Evolutionary conservation across 2,113 vertebrate species (phyloP).

Genomic region (Elgaria multicarinata): DNA sequence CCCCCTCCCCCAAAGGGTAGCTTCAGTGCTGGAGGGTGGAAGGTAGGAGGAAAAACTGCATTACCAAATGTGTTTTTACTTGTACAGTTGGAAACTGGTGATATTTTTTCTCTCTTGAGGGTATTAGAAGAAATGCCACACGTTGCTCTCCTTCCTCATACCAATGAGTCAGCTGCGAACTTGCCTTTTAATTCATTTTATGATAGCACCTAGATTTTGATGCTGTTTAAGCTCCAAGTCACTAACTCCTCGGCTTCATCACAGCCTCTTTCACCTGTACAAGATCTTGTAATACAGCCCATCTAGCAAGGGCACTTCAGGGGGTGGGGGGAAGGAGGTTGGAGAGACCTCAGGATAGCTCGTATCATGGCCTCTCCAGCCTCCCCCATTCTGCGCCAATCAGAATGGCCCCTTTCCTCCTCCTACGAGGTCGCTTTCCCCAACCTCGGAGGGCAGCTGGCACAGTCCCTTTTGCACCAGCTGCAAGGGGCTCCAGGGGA

Average conservation of each 20-base stretch:
- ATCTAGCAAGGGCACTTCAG: too few relatives aligned
- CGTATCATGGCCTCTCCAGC: too few relatives aligned
- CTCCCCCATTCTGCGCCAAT: too few relatives aligned
- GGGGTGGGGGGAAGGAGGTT: too few relatives aligned
- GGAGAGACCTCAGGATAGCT: too few relatives aligned
- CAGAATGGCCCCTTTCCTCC: too few relatives aligned
- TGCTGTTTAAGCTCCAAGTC: constrained; percentile 11
- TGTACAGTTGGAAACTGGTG: neutral
- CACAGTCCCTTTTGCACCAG: too few relatives aligned
- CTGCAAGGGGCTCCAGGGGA: too few relatives aligned
- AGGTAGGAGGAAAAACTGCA: neutral
- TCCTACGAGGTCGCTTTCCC: too few relatives aligned
- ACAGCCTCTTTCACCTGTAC: neutral
- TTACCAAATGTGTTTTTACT: neutral
- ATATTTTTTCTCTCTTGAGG: neutral
- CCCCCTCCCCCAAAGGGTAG: neutral
- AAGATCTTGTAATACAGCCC: neutral
- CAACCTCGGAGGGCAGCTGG: too few relatives aligned
- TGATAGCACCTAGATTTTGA: neutral
- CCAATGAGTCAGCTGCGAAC: neutral
- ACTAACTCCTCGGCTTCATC: neutral
- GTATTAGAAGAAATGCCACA: neutral
- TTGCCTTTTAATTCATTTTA: neutral
- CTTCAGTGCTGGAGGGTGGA: neutral
- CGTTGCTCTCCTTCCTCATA: neutral